Conservation (phyloP, 2,113 vertebrate genomes). For the Actenoides lindsayi region DNA sequence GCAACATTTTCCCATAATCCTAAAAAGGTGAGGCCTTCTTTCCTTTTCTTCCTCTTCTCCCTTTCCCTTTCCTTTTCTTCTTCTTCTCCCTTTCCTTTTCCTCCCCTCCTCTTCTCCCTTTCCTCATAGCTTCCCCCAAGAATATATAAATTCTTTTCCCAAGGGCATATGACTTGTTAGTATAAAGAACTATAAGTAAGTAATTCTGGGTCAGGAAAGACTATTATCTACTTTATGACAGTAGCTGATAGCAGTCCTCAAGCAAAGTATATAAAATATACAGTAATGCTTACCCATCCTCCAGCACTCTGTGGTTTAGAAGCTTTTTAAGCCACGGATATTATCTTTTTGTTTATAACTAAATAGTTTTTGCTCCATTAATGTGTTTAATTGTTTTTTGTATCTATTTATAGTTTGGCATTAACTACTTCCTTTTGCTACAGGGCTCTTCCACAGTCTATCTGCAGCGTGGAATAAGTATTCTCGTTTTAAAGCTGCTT, state of each 20-base stretch:
- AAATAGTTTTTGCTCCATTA: background rate
- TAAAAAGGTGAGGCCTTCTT: background rate
- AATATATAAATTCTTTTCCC: background rate
- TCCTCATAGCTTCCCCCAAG: background rate
- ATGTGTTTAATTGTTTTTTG: background rate
- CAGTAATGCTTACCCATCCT: background rate
- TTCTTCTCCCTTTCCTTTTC: background rate
- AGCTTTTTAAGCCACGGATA: background rate
- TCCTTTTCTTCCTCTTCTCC: background rate
- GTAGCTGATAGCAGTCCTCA: background rate
- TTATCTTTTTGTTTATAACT: background rate
- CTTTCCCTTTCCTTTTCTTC: background rate
- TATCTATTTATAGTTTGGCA: background rate
- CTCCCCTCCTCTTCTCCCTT: background rate
- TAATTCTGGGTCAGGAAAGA: conserved; percentile 2
- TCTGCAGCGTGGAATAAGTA: background rate
- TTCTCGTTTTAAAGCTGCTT: background rate
- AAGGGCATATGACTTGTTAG: background rate
- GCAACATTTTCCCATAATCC: background rate
- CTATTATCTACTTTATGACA: background rate
- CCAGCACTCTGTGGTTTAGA: background rate
- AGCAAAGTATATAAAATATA: background rate
- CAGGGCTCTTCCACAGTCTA: background rate
- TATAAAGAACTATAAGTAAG: background rate
- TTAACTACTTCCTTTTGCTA: background rate